Conservation (phyloP, 2,797 vertebrate species). For the Setipinna tenuifilis region DNA sequence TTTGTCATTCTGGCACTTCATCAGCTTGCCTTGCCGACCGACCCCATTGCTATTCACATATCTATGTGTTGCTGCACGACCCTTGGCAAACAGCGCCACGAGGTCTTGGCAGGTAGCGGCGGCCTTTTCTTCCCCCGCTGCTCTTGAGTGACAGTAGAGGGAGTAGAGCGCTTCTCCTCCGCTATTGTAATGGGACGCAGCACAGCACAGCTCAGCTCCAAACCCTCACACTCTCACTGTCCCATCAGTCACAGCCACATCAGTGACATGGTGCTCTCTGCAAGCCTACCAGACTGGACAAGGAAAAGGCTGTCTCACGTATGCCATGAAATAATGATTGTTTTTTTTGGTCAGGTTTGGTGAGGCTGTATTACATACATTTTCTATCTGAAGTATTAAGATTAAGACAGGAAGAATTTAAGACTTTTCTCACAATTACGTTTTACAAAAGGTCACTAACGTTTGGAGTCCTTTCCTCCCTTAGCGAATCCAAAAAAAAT, state of each 20-base stretch:
- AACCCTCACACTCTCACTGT: not conserved
- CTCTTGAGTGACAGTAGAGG: not conserved
- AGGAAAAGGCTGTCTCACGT: not conserved
- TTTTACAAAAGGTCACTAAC: too few relatives aligned
- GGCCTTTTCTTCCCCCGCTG: not conserved
- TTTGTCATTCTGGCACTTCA: not conserved
- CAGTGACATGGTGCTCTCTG: not conserved
- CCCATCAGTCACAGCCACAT: not conserved
- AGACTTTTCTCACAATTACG: too few relatives aligned
- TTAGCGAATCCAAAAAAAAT: too few relatives aligned
- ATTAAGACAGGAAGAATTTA: too few relatives aligned
- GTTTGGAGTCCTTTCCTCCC: too few relatives aligned
- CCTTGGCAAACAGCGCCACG: not conserved
- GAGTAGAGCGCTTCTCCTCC: not conserved
- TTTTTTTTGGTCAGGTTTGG: too few relatives aligned
- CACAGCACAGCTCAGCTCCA: not conserved
- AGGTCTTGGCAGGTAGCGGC: not conserved
- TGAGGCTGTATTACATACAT: too few relatives aligned
- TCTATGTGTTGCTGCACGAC: not conserved
- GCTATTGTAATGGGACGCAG: not conserved
- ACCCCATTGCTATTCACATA: not conserved
- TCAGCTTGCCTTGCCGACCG: not conserved
- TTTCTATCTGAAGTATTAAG: too few relatives aligned
- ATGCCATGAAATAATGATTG: not conserved
- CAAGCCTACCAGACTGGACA: not conserved